Conservation (phyloP, 2,888 invertebrate genomes). For the Cephus nigrinus region DNA sequence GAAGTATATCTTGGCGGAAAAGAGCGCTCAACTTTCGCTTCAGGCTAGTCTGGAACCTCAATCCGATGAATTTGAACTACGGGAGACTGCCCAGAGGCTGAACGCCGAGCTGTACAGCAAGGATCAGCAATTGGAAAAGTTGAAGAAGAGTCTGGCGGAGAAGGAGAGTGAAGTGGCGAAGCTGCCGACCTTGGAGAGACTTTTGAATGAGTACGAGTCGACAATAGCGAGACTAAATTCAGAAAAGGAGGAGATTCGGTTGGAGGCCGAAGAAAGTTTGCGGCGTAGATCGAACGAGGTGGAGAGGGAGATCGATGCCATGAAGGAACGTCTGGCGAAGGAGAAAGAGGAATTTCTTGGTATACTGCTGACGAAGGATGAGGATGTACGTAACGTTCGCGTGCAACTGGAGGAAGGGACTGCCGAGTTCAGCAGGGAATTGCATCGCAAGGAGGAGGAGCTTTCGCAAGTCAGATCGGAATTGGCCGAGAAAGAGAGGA, state of each 20-base stretch:
- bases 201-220: conserved; percentile 36
- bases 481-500: conserved; percentile 35
- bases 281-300: conserved; percentile 20
- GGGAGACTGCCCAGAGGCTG: conserved; percentile 39
- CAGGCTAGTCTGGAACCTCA: conserved; percentile 42
- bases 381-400: conserved; percentile 23
- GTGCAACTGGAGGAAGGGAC: conserved; percentile 43
- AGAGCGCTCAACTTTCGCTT: conserved; percentile 43
- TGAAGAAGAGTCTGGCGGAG: conserved; percentile 35
- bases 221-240: conserved; percentile 36
- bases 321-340: conserved; percentile 11
- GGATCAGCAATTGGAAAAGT: conserved; percentile 43
- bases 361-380: conserved; percentile 12
- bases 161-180: conserved; percentile 39
- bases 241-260: conserved; percentile 46
- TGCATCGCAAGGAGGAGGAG: conserved; percentile 35
- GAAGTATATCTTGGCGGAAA: conserved; percentile 42
- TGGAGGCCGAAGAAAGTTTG: conserved; percentile 39
- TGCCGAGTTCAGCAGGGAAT: conserved; percentile 25
- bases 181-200: conserved; percentile 33
- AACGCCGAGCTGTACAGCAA: conserved; percentile 43
- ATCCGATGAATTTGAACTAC: conserved; percentile 41
- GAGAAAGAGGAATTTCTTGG: conserved; percentile 11
- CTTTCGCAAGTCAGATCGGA: neutral
- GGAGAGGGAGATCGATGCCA: conserved; percentile 15